Conservation (phyloP, 1,140 invertebrate species). For the Anthonomus grandis region DNA sequence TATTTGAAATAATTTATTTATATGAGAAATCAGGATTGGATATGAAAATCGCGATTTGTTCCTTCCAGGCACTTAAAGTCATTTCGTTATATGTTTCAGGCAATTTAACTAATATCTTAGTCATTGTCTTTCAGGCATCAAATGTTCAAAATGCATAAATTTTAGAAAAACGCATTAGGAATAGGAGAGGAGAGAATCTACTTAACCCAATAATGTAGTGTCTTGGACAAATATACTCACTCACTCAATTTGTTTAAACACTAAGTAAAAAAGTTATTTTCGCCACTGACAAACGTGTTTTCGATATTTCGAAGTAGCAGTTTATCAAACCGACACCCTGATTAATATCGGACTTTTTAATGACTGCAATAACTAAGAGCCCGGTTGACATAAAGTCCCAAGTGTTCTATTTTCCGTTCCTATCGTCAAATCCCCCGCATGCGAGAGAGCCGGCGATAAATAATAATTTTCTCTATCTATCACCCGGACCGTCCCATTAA, state of each 20-base stretch:
- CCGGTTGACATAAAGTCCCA: constrained; percentile 17
- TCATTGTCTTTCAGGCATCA: too few relatives aligned
- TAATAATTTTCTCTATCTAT: constrained; percentile 29
- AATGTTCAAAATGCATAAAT: too few relatives aligned
- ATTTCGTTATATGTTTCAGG: too few relatives aligned
- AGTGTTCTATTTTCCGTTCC: constrained; percentile 25
- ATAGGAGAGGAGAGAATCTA: too few relatives aligned
- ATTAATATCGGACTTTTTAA: constrained; percentile 23
- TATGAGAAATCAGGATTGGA: too few relatives aligned
- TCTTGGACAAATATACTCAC: too few relatives aligned
- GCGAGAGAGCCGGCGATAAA: constrained; percentile 14
- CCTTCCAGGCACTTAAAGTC: too few relatives aligned
- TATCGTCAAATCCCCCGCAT: constrained; percentile 21
- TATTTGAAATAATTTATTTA: too few relatives aligned
- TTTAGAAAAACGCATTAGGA: too few relatives aligned
- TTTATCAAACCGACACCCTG: constrained; percentile 8
- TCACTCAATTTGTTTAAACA: background rate
- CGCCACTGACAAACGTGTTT: constrained; percentile 11
- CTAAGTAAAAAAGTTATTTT: constrained; percentile 1
- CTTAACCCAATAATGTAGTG: too few relatives aligned
- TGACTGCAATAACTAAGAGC: constrained; percentile 21
- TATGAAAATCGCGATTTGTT: too few relatives aligned
- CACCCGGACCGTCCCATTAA: constrained; percentile 23
- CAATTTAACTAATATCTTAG: too few relatives aligned
- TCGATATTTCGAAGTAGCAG: constrained; percentile 12